Percentiles rank a stretch among this genome's conserved stretches.
Evolutionary conservation across 2,113 vertebrate species (phyloP).

Genomic region (Pterocles orientalis): DNA sequence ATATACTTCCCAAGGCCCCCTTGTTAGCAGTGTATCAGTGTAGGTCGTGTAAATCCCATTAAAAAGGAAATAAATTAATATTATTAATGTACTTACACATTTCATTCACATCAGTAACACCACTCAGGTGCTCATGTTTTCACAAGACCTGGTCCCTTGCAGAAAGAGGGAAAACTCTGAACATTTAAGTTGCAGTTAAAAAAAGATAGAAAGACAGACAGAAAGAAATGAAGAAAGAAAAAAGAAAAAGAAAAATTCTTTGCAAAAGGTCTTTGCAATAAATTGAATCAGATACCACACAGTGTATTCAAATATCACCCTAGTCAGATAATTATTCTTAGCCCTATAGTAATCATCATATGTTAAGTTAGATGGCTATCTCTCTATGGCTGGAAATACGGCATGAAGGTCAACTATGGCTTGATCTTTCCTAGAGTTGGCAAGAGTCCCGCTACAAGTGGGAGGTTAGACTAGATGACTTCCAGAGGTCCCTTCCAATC

Average conservation of each 20-base stretch:
- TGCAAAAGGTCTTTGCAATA: not conserved
- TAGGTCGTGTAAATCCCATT: not conserved
- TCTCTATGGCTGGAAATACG: not conserved
- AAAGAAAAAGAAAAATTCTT: not conserved
- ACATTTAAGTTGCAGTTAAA: not conserved
- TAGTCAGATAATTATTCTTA: constrained; percentile 29
- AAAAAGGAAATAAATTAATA: not conserved
- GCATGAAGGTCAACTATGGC: not conserved
- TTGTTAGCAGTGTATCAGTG: not conserved
- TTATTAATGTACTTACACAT: not conserved
- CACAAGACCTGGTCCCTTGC: too few relatives aligned
- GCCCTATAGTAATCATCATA: not conserved
- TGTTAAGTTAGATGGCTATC: not conserved
- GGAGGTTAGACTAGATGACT: not conserved
- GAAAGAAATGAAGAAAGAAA: not conserved
- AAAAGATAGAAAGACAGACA: not conserved
- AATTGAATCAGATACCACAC: not conserved
- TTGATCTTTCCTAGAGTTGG: constrained; percentile 6
- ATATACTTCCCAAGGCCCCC: not conserved
- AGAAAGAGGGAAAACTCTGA: not conserved
- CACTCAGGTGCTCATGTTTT: not conserved
- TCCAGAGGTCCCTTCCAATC: not conserved
- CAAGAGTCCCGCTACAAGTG: not conserved
- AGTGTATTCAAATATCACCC: not conserved
- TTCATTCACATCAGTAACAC: not conserved